phyloP scores from a whole-genome alignment of 2,888 invertebrate genomes.

The Phasia obesa region DNA sequence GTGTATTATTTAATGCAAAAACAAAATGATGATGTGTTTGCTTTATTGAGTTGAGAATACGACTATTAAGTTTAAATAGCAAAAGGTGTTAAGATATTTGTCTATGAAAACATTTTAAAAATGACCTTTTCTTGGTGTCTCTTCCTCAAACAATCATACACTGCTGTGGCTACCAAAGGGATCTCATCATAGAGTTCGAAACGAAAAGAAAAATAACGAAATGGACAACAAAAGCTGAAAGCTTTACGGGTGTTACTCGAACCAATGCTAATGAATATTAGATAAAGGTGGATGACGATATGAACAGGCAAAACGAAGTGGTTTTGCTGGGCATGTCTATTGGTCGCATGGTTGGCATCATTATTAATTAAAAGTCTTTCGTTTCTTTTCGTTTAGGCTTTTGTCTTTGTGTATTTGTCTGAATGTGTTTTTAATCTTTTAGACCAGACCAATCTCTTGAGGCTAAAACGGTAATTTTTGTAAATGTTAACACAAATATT shows the following conservation, averaged over 20 bases:
- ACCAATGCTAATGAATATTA: constrained; percentile 4
- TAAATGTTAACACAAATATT: constrained; percentile 67
- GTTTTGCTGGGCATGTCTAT: constrained; percentile 29
- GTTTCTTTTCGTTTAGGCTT: no score
- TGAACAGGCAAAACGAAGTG: constrained; percentile 1
- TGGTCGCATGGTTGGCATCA: constrained; percentile 53
- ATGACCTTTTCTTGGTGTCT: constrained; percentile 65
- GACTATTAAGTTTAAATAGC: constrained; percentile 58
- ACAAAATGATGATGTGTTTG: constrained; percentile 41
- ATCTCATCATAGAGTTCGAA: constrained; percentile 20
- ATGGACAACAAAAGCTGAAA: constrained; percentile 48
- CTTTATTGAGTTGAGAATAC: constrained; percentile 38
- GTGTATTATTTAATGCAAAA: background rate
- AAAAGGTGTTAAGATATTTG: constrained; percentile 74
- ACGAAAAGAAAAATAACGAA: constrained; percentile 27
- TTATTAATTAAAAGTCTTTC: constrained; percentile 66
- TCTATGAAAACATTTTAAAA: constrained; percentile 70
- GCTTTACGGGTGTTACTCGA: constrained; percentile 43
- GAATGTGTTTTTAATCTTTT: constrained; percentile 47
- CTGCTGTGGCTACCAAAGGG: constrained; percentile 33
- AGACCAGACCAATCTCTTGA: constrained; percentile 64
- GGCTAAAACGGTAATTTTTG: constrained; percentile 67
- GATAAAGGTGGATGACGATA: background rate
- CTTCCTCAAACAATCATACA: background rate
- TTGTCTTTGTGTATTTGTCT: constrained; percentile 12